Evolutionary conservation across 2,113 vertebrate genomes (phyloP), one percentile per base, ranked within the genome.

Genomic region (Gymnobelideus leadbeateri): DNA sequence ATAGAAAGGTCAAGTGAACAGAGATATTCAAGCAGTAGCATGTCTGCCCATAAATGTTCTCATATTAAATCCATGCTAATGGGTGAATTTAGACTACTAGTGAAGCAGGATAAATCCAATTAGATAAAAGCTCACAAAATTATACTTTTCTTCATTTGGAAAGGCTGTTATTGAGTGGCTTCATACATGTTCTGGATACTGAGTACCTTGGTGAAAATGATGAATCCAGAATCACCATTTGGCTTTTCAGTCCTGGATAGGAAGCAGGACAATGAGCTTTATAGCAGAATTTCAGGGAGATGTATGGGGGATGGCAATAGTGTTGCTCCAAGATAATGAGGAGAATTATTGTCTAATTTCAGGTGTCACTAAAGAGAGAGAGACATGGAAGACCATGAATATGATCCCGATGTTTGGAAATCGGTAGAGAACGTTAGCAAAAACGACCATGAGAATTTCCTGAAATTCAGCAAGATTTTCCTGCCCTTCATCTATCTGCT

Each of bases 401-500:
- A 96, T 0, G 7, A 31, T 0, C 57, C 92, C 11, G 0, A 0
- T 0, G 53, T 1, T 49, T 3, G 92, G 94, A 92, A 84, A 43
- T 61, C 68, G 5, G 37, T 2, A 0, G 89, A 61, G 49, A 16
- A 0, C 0, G 8, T 94, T 8, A 43, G 37, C 89, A 54, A 9
- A 0, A 43, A 94, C 92, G 0, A 25, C 8, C 93, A 97, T 2
- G 0, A 94, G 0, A 37, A 43, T 89, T 98, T 98, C 96, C 57
- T 84, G 92, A 46, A 2, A 9, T 97, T 98, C 96, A 52, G 5
- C 6, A 89, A 1, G 93, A 0, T 97, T 93, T 98, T 98, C 37
- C 31, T 98, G 89, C 97, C 98, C 24, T 94, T 92, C 90, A 31
- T 94, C 46, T 98, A 98, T 6, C 49, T 95, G 2, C 26, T 89